phyloP scores from a whole-genome alignment of 2,888 invertebrate genomes.

The Bellardia pandia region DNA sequence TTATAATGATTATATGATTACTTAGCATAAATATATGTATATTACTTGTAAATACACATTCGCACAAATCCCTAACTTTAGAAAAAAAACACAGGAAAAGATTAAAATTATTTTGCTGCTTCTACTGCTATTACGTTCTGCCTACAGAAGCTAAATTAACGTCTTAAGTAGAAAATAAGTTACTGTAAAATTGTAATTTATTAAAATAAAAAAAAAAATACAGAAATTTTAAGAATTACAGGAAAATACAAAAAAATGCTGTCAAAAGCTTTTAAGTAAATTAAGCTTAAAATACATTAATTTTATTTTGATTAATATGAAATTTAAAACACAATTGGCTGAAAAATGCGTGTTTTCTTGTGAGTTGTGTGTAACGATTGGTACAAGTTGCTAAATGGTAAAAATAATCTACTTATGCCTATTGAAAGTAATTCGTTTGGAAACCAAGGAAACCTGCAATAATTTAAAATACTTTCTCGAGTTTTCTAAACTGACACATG shows the following conservation, averaged over 20 bases:
- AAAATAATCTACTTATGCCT: no score
- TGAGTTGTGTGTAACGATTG: not conserved
- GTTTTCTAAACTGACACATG: no score
- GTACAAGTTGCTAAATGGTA: no score
- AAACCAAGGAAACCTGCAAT: no score
- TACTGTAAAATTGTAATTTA: not conserved
- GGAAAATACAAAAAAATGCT: not conserved
- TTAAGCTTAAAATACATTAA: not conserved
- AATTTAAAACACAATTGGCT: not conserved
- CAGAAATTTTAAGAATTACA: not conserved
- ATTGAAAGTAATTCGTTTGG: no score
- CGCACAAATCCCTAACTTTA: not conserved
- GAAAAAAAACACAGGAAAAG: not conserved
- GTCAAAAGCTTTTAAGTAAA: not conserved
- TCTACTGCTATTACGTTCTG: not conserved
- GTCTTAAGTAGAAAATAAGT: not conserved
- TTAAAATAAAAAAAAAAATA: not conserved
- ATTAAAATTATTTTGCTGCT: not conserved
- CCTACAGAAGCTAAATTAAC: not conserved
- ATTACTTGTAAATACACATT: not conserved
- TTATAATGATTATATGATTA: conserved; percentile 1
- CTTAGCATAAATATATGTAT: conserved; percentile 1
- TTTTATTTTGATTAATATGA: not conserved
- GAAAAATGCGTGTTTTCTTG: not conserved
- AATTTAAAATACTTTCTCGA: no score